Evolutionary conservation across 2,113 vertebrate genomes (phyloP).

Genomic region (Semicossyphus pulcher): DNA sequence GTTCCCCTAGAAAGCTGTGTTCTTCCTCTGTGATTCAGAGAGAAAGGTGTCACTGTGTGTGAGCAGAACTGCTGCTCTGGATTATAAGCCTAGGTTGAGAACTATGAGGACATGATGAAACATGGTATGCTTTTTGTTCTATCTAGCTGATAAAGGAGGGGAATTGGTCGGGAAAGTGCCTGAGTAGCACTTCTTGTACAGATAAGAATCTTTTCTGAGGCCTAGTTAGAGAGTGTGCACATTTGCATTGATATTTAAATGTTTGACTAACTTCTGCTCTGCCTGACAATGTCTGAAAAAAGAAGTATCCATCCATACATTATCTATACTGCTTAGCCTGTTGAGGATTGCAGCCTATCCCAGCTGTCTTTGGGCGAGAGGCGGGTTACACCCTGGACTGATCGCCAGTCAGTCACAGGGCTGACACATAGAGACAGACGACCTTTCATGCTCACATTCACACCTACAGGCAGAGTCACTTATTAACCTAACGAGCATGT

Average conservation of each 20-base stretch:
- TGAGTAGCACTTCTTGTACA: slow-evolving; percentile 59
- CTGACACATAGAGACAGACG: too few species aligned
- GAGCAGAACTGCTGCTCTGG: slow-evolving; percentile 37
- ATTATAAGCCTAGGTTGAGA: slow-evolving; percentile 58
- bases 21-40: slow-evolving; percentile 28
- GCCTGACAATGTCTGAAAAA: neutral
- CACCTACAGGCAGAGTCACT: too few species aligned
- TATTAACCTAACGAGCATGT: too few species aligned
- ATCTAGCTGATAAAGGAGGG: slow-evolving; percentile 65
- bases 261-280: slow-evolving; percentile 55
- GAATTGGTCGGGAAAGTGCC: slow-evolving; percentile 60
- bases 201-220: slow-evolving; percentile 56
- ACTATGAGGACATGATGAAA: slow-evolving; percentile 66
- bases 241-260: slow-evolving; percentile 49
- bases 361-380: too few species aligned
- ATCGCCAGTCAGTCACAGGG: too few species aligned
- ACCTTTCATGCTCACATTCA: too few species aligned
- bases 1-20: slow-evolving; percentile 56
- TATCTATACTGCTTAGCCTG: too few species aligned
- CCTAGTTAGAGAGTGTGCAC: slow-evolving; percentile 46
- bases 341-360: too few species aligned
- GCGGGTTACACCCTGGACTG: too few species aligned
- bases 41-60: slow-evolving; percentile 47
- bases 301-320: too few species aligned
- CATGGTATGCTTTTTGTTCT: slow-evolving; percentile 47